Evolutionary conservation across 2,113 vertebrate genomes (phyloP), one percentile per base, ranked within the genome.

Genomic region (Paedocypris sp.): DNA sequence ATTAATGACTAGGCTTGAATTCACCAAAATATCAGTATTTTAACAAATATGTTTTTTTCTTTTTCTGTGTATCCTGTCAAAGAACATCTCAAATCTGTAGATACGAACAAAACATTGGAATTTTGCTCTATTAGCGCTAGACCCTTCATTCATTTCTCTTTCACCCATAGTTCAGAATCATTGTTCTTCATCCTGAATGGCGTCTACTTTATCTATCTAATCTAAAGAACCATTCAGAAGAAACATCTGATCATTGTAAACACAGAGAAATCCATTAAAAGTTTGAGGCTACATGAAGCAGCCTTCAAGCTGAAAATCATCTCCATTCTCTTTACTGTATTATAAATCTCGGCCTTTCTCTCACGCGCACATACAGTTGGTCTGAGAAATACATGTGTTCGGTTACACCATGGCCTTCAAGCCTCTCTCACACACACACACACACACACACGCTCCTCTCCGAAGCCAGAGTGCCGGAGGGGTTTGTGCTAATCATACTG

Each of bases 401-500:
- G 23, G 10, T 23, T 32, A 29, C 39, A 18, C 23, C 52, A 15
- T 50, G 41, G 41, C 42, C 31, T 26, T 18, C 38, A 48, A 28
- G 19, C n/a, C 28, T 10, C 18, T 18, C 50, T 15, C 42, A 9
- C 31, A 18, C 29, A 13, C 51, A 61, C 50, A 35, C 39, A 25
- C 53, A 45, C 58, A 46, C 58, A 36, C 47, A 50, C 43, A 29
- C 39, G 16, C 18, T 43, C 28, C 39, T 39, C 39, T 32, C 26
- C 45, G 58, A 41, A 48, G 20, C 22, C 39, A 58, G 3, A 59
- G 46, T 22, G 52, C 48, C 35, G 25, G 57, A 62, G 66, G 62
- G 61, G 31, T 51, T 46, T 50, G 47, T 31, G 50, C 68, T 60
- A 68, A 74, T 71, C 65, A 63, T 64, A 57, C 45, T 66, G 38